A percentile compares a stretch with the other conserved stretches of the same genome.
Conservation (phyloP, 2,113 vertebrate genomes). For the Alouatta palliata region DNA sequence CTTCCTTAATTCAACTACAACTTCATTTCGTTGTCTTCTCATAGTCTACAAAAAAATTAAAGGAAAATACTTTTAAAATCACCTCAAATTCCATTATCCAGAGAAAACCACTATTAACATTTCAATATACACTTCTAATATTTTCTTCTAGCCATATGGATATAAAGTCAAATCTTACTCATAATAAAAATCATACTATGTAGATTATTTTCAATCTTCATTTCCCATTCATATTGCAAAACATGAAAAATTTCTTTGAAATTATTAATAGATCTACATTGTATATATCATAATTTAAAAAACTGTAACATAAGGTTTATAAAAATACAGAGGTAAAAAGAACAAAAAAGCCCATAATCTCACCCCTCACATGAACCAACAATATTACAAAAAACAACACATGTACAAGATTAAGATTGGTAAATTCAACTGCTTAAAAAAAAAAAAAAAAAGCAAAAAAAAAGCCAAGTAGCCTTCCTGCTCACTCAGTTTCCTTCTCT, state of each 20-base stretch:
- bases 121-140: neutral
- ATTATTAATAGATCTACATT: neutral
- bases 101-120: slow-evolving; percentile 14
- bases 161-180: neutral
- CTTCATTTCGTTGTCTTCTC: slow-evolving; percentile 99
- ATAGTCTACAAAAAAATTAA: slow-evolving; percentile 90
- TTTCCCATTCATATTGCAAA: slow-evolving; percentile 9
- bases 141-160: slow-evolving; percentile 19
- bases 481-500: neutral
- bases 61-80: slow-evolving; percentile 2
- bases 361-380: neutral
- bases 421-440: neutral
- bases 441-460: neutral
- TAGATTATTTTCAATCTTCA: slow-evolving; percentile 27
- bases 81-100: neutral
- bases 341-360: neutral
- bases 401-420: neutral
- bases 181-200: neutral
- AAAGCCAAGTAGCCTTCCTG: neutral
- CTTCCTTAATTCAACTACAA: slow-evolving; percentile 98
- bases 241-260: slow-evolving; percentile 23
- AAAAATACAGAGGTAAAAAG: slow-evolving; percentile 16
- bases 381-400: neutral
- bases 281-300: neutral
- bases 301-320: neutral